A percentile compares a stretch with the other conserved stretches of the same genome.
phyloP scores from a whole-genome alignment of 1,140 invertebrate species.

The Caenorhabditis brenneri region DNA sequence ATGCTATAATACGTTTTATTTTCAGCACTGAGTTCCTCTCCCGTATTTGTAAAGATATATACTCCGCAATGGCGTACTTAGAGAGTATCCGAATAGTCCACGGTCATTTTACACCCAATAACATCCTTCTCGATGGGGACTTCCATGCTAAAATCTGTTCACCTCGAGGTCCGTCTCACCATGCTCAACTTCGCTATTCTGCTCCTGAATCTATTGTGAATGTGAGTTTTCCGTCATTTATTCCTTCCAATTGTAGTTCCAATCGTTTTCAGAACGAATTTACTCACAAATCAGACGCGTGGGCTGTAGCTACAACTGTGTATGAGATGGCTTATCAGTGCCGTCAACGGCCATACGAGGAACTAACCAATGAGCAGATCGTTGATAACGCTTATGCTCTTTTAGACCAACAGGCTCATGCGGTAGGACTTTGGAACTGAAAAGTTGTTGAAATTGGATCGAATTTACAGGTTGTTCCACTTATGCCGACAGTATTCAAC shows the following conservation, averaged over 20 bases:
- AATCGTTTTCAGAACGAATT: conserved; percentile 76
- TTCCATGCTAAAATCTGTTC: conserved; percentile 73
- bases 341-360: conserved; percentile 78
- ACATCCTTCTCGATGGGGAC: conserved; percentile 70
- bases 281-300: conserved; percentile 84
- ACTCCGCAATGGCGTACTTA: conserved; percentile 83
- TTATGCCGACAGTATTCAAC: conserved; percentile 10
- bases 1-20: conserved; percentile 77
- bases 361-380: conserved; percentile 78
- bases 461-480: not conserved
- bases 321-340: conserved; percentile 84
- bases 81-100: conserved; percentile 82
- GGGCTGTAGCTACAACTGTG: conserved; percentile 84
- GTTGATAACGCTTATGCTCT: conserved; percentile 76
- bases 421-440: not conserved
- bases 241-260: not conserved
- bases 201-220: conserved; percentile 81
- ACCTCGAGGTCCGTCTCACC: conserved; percentile 80
- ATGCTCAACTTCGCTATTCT: conserved; percentile 80
- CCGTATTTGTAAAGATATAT: conserved; percentile 79
- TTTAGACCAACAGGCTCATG: not conserved
- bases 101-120: conserved; percentile 79
- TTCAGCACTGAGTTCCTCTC: conserved; percentile 77
- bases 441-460: not conserved
- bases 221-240: conserved; percentile 59